Evolutionary conservation across 2,888 invertebrate genomes (phyloP), one percentile per base, ranked within the genome.

Genomic region (Copidosoma aretas): DNA sequence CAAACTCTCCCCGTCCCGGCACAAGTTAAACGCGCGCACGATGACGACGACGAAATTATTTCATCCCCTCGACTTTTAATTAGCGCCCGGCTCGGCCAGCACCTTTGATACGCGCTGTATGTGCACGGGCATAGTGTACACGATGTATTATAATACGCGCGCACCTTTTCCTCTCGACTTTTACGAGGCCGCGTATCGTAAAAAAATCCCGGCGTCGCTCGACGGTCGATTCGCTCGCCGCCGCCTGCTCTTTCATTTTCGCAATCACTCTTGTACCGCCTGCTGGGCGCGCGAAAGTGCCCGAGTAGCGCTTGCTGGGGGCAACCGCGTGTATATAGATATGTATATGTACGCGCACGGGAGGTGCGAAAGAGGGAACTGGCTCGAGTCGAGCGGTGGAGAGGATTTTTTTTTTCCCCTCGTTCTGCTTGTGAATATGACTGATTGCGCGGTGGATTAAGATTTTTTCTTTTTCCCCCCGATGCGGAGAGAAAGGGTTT

Each of bases 371-470:
- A 32, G 32, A 8, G 32, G 8, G 32, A 32, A 32, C 32, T 32
- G 32, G 32, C 8, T 32, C 32, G 32, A 32, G 32, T 32, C 32
- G 32, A 32, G 32, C 32, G 32, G 32, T 32, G 32, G 32, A 32
- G 32, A 32, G 32, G 32, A 32, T 17, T 46, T 46, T 46, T 17
- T 46, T 17, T 46, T 46, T 46, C 43, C 43, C 43, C 43, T 46
- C 43, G 43, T 46, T 46, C 15, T 17, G 43, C 8, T 46, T 46
- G 43, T 17, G 43, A 46, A 46, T 32, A 53, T 60, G 68, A 68
- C 68, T 61, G 61, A 68, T 70, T 62, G 65, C 65, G 15, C 57
- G 14, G 22, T 21, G 43, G 51, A 64, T 64, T 52, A 64, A 67
- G 60, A 41, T 51, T 61, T 67, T 52, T 61, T 61, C 12, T 52